Percentiles rank a stretch among this genome's conserved stretches.
Conservation (phyloP, 2,888 invertebrate genomes). For the Coelinius sp. region DNA sequence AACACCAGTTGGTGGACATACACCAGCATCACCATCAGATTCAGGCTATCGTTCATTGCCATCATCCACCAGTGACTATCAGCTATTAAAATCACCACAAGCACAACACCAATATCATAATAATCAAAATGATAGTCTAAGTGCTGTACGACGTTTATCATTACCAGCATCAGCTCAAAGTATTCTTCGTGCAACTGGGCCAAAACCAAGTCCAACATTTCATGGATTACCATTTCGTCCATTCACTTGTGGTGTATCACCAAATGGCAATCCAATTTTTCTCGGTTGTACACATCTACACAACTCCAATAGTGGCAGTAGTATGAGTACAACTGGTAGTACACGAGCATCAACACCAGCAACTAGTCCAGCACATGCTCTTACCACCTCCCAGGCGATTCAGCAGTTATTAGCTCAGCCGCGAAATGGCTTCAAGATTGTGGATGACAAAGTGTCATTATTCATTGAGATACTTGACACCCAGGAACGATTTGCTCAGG, state of each 20-base stretch:
- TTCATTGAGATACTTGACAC: conserved; percentile 88
- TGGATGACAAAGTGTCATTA: conserved; percentile 83
- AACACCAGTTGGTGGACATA: conserved; percentile 55
- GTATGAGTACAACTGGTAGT: conserved; percentile 52
- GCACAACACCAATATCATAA: conserved; percentile 45
- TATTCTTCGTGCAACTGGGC: conserved; percentile 70
- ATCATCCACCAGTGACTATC: conserved; percentile 77
- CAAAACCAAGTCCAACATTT: conserved; percentile 78
- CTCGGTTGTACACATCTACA: conserved; percentile 72
- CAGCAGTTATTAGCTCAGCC: conserved; percentile 79
- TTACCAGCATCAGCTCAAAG: conserved; percentile 72
- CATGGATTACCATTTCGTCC: conserved; percentile 74
- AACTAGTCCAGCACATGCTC: conserved; percentile 63
- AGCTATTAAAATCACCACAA: conserved; percentile 73
- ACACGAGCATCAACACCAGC: conserved; percentile 63
- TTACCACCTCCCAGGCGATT: conserved; percentile 79
- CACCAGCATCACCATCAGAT: conserved; percentile 71
- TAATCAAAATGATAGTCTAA: conserved; percentile 72
- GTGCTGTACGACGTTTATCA: conserved; percentile 73
- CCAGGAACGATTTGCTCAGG: conserved; percentile 87
- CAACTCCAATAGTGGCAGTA: conserved; percentile 45
- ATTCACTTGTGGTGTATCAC: conserved; percentile 69
- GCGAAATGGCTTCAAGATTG: conserved; percentile 82
- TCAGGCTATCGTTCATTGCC: conserved; percentile 74
- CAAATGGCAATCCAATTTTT: conserved; percentile 70